phyloP scores from a whole-genome alignment of 2,113 vertebrate genomes.

The Boleophthalmus pectinirostris region DNA sequence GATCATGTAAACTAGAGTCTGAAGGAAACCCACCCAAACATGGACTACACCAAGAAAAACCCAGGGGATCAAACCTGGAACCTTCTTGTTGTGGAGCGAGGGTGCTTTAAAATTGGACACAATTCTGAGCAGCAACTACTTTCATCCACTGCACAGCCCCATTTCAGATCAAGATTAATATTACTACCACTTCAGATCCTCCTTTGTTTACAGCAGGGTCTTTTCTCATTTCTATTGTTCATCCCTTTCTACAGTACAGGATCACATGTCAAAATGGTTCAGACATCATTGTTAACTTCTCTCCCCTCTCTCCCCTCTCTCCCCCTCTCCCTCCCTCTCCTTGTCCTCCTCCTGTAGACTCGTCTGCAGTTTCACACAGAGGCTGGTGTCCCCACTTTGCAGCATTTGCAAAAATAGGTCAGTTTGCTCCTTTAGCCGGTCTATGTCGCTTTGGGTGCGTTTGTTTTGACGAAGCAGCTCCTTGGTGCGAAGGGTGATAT shows the following conservation, averaged over 20 bases:
- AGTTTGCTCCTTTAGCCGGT: constrained; percentile 85
- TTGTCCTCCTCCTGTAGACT: constrained; percentile 67
- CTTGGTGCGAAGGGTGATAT: constrained; percentile 92
- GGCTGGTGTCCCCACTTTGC: constrained; percentile 77
- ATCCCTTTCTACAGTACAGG: not conserved
- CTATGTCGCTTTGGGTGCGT: constrained; percentile 85
- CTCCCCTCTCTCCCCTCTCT: constrained; percentile 34
- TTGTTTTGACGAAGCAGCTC: constrained; percentile 91
- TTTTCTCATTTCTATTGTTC: not conserved
- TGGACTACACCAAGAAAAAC: too few species aligned
- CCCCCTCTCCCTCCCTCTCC: constrained; percentile 45
- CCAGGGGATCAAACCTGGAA: too few species aligned
- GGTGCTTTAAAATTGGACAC: too few species aligned
- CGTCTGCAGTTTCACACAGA: constrained; percentile 82
- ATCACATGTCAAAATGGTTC: not conserved
- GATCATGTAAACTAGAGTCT: too few species aligned
- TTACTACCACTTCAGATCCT: not conserved
- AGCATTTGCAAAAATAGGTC: constrained; percentile 84
- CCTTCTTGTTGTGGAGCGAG: too few species aligned
- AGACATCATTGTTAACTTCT: constrained; percentile 44
- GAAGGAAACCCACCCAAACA: too few species aligned
- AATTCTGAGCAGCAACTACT: too few species aligned
- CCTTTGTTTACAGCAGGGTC: too few species aligned
- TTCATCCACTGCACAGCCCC: not conserved
- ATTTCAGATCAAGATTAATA: not conserved